Percentiles rank a stretch among this genome's conserved stretches.
These are phyloP conservation scores for Myiotriccus ornatus DNA, from an alignment of 2,797 vertebrate species.

Conservation along the genomic window DNA sequence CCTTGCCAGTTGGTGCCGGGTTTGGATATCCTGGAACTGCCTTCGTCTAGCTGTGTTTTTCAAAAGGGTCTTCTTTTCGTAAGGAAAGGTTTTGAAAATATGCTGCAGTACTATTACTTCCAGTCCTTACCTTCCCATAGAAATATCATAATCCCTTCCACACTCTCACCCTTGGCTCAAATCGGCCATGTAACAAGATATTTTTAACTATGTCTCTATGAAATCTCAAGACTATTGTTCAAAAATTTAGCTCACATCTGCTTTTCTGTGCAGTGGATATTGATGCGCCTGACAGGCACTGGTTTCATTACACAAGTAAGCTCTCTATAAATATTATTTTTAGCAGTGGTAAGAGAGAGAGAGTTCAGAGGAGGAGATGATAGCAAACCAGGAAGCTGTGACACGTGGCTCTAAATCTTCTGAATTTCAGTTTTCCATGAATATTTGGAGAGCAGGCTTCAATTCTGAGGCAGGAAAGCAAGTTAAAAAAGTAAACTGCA, in stretches of 20 bases:
- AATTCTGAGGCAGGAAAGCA: neutral
- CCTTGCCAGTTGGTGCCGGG: neutral
- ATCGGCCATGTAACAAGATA: neutral
- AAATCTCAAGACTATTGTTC: constrained; percentile 22
- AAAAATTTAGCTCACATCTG: constrained; percentile 9
- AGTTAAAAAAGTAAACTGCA: neutral
- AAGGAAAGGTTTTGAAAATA: neutral
- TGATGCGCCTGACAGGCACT: neutral
- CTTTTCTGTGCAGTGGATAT: constrained; percentile 21
- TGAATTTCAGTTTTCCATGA: neutral
- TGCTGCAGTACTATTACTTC: neutral
- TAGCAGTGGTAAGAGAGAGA: neutral
- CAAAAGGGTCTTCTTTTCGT: neutral
- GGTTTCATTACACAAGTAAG: neutral
- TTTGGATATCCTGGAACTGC: neutral
- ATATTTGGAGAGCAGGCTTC: neutral
- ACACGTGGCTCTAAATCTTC: neutral
- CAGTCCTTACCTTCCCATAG: neutral
- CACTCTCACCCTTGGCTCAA: neutral
- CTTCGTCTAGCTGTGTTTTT: neutral
- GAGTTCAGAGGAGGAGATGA: neutral
- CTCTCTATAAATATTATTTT: neutral
- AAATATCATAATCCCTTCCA: neutral
- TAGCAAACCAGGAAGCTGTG: neutral
- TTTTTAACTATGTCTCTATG: neutral